Evolutionary conservation across 1,140 invertebrate genomes (phyloP).

Genomic region (Calliopsis andreniformis): DNA sequence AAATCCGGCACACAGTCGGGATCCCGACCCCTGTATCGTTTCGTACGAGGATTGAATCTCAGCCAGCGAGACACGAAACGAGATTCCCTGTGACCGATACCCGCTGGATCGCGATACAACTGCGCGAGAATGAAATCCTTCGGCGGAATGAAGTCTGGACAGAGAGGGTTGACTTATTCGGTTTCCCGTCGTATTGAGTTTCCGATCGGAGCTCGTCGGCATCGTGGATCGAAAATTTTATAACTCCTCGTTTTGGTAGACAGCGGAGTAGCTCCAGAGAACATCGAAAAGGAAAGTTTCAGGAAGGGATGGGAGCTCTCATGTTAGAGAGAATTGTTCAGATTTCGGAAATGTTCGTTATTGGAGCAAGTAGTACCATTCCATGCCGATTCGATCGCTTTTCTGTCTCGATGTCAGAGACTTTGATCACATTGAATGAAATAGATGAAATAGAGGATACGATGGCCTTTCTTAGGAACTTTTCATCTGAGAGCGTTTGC

Average conservation of each 20-base stretch:
- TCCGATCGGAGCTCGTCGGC: background rate
- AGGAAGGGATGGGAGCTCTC: no score
- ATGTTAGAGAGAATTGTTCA: no score
- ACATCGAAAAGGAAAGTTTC: no score
- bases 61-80: constrained; percentile 8
- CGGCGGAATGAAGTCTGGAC: background rate
- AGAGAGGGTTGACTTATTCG: background rate
- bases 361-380: no score
- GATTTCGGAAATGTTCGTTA: no score
- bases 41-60: background rate
- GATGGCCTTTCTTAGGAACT: no score
- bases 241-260: background rate
- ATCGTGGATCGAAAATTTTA: background rate
- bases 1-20: background rate
- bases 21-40: background rate
- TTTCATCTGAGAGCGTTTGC: no score
- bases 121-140: background rate
- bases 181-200: background rate
- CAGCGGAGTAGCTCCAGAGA: background rate
- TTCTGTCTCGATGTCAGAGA: no score
- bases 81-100: background rate
- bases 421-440: no score
- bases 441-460: no score
- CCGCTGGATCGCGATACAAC: background rate
- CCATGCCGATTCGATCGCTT: no score